phyloP scores from a whole-genome alignment of 1,140 invertebrate genomes.

The Condylostylus longicornis region DNA sequence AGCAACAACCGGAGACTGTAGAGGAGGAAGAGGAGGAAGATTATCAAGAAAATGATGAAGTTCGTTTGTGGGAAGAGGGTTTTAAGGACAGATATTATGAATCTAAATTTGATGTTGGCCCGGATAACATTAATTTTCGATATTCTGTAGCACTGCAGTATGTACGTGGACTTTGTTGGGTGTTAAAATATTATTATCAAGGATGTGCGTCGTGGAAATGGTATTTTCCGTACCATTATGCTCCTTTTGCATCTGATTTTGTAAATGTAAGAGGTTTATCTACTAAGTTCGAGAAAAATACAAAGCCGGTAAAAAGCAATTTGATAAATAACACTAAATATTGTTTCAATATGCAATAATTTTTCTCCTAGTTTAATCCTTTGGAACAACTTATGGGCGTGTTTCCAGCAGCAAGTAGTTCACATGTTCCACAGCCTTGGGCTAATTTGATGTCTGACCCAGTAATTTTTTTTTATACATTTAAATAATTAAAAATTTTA shows the following conservation, averaged over 20 bases:
- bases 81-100: conserved; percentile 98
- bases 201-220: conserved; percentile 99
- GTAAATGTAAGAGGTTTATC: conserved; percentile 74
- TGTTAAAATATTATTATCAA: conserved; percentile 96
- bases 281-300: conserved; percentile 76
- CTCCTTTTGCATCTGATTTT: conserved; percentile 99
- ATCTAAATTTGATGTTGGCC: conserved; percentile 83
- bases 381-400: conserved; percentile 98
- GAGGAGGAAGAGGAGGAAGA: conserved; percentile 44
- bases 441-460: conserved; percentile 86
- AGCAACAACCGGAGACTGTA: conserved; percentile 22
- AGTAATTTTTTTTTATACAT: conserved; percentile 39
- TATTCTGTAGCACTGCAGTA: conserved; percentile 86
- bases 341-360: conserved; percentile 2
- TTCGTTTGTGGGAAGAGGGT: conserved; percentile 91
- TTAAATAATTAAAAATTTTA: conserved; percentile 4
- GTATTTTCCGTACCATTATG: conserved; percentile 99
- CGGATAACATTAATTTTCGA: conserved; percentile 72
- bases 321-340: background rate
- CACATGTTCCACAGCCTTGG: conserved; percentile 88
- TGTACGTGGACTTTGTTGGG: conserved; percentile 93
- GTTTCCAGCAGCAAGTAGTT: conserved; percentile 91
- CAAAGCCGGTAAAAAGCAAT: conserved; percentile 53
- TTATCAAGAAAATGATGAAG: conserved; percentile 77
- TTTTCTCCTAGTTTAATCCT: conserved; percentile 67